Base-by-base conservation (phyloP, 2,888 invertebrate species). In the Willowsia nigromaculata region DNA sequence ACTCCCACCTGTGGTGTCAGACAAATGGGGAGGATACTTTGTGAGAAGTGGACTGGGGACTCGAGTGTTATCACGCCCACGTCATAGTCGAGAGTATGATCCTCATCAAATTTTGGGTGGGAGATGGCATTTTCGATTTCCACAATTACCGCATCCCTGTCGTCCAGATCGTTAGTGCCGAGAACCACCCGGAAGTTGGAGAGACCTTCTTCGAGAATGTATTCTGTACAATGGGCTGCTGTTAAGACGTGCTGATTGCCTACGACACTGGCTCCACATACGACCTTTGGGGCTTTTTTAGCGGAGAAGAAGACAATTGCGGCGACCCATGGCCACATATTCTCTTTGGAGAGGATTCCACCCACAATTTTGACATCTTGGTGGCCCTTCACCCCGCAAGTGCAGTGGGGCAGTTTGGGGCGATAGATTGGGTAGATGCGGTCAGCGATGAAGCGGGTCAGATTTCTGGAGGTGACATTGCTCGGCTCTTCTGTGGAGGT, bases 261-360 rank as follows among this genome's bases (percentile, higher is more conserved):
- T 7, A 92, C 90, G 1, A 92, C 68, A 53, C 89, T 85, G 0
- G 90, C 88, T 6, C 91, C 91, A 81, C 91, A 92, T 56, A 92
- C 84, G n/a, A 89, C 85, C n/a, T 90, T n/a, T n/a, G n/a, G 85
- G 13, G 76, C 30, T 43, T 47, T 65, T 37, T 22, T 53, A 0
- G 53, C 47, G 22, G 22, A 62, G 76, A 89, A 85, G 43, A 53
- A 82, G 13, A 91, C 91, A n/a, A 92, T 86, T 5, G 90, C 91
- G 11, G 89, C 92, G 27, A 92, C 90, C 92, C 92, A 92, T 4
- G 92, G 92, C 91, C 91, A 92, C 0, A 86, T 76, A 47, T 91
- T 78, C 25, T 91, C 59, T 53, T 90, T 85, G 18, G 91, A 87
- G n/a, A 91, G 76, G 15, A 89, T 80, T 7, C 92, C 92, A 13